Conservation (phyloP, 30 jellyfish, hydroid and myxozoan species). For the Sanderia malayensis region DNA sequence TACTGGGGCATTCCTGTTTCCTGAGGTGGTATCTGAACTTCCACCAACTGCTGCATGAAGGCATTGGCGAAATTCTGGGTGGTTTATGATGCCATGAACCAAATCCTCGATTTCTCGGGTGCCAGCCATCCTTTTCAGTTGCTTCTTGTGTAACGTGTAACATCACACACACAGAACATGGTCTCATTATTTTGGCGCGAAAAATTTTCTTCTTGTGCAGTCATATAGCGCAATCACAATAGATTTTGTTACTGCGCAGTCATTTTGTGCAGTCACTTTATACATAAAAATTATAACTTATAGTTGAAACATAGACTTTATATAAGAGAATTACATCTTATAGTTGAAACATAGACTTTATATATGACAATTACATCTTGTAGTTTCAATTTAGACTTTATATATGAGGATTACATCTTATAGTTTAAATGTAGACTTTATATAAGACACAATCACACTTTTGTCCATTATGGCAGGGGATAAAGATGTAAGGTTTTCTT, state of each 20-base stretch:
- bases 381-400: background rate
- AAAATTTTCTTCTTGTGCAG: background rate
- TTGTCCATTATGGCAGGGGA: constrained; percentile 14
- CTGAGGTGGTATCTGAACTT: background rate
- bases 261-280: background rate
- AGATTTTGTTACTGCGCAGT: background rate
- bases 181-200: background rate
- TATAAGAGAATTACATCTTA: background rate
- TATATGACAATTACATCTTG: background rate
- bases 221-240: background rate
- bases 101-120: background rate
- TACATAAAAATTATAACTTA: too few species aligned
- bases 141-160: too few species aligned
- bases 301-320: background rate
- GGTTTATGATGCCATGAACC: background rate
- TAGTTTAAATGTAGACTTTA: background rate
- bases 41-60: background rate
- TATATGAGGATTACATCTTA: background rate
- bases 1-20: background rate
- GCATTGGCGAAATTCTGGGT: background rate
- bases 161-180: too few species aligned
- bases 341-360: background rate
- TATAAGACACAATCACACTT: background rate
- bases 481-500: too few species aligned
- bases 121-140: background rate